Base-by-base conservation (phyloP, 1,140 invertebrate species). In the Bombus soroeensis region DNA sequence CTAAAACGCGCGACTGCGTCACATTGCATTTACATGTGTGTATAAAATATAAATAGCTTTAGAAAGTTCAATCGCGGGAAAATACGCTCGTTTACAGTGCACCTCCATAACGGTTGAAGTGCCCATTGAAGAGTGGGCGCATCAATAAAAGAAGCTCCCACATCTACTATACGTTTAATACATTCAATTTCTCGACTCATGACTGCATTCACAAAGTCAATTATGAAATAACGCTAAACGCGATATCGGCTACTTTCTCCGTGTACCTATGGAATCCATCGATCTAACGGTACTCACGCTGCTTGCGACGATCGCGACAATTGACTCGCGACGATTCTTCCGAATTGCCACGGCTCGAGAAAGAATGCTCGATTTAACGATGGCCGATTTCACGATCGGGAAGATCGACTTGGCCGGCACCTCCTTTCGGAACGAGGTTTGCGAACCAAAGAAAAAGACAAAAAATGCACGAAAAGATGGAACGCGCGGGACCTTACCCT, bases 91-190 rank as follows among this genome's bases (percentile, higher is more conserved):
- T 28, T 68, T 28, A 70, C 41, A 13, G 64, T 62, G 25, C 37
- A 41, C 37, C 37, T 25, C 34, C 15, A 25, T 77, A 41, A 77
- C 64, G 64, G n/a, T 28, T 28, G 28, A n/a, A 22, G 66, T 28
- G 3, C 22, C 34, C 78, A 70, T 80, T 80, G 78, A 80, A 37
- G 43, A 70, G 41, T 68, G 32, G 41, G 22, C 43, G 41, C 78
- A 78, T 64, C 75, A 64, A 76, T 76, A 76, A 76, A 59, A 64
- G 57, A 64, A 41, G 34, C 75, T 64, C 28, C 75, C 59, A 41
- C 75, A 43, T 57, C 66, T 47, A 71, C 47, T 12, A 0, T 12
- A n/a, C 22, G 53, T 32, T 41, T 62, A 39, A n/a, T 64, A 22
- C 34, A 68, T 76, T 39, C 57, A 68, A 53, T 76, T 22, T 53